Evolutionary conservation across 2,113 vertebrate genomes (phyloP), one percentile per base, ranked within the genome.

Genomic region (Colossoma macropomum): DNA sequence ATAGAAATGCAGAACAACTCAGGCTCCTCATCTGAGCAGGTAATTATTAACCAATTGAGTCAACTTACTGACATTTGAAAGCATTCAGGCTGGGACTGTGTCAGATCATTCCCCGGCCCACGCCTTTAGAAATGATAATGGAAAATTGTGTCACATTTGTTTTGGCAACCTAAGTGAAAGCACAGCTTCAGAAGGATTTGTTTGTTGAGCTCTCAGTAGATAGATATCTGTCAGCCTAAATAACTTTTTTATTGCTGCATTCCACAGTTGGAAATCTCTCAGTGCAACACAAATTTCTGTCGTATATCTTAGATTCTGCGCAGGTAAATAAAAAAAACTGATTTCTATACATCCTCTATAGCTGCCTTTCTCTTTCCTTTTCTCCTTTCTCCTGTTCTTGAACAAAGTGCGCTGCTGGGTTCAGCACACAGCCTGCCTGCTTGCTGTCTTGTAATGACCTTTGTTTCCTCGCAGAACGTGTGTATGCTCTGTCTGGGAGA

Each of bases 141-240:
- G 15, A 69, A 69, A 34, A 69, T 21, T n/a, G 8, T 1, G 4
- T 30, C 30, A 23, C 54, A 80, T 72, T 72, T 80, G 34, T 72
- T 80, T 80, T 72, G 68, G 21, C 34, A 80, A 59, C 32, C 17
- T 71, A 28, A 11, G 63, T 70, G 28, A 38, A 59, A 80, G 17
- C 27, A 15, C 23, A 60, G 50, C 13, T 52, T 80, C 68, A 80
- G 32, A 8, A 60, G n/a, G 54, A 80, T 38, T 16, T 30, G 66
- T 41, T 71, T 32, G 56, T 59, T 32, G 78, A 60, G 66, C 32
- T 80, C 32, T 71, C 8, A 79, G 2, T 21, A 56, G 17, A 70
- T 17, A 30, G n/a, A 65, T 15, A 16, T 65, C 62, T 23, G 62
- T 32, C 4, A 25, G 15, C 23, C 50, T 41, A 30, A 71, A 70